Conservation (phyloP, 2,113 vertebrate genomes). For the Strigops habroptila region DNA sequence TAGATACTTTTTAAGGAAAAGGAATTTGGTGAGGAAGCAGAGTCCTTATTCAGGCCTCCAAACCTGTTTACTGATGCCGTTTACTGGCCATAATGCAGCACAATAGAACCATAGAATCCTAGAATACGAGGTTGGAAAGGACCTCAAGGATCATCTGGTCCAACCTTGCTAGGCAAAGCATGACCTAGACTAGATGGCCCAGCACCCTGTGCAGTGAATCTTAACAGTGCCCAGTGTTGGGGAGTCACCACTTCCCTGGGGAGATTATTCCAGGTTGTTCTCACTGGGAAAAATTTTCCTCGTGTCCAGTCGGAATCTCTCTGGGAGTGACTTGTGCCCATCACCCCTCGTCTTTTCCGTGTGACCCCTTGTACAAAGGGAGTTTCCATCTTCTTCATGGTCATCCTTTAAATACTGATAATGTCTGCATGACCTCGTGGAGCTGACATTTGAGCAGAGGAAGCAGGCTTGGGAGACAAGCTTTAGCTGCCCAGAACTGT, state of each 20-base stretch:
- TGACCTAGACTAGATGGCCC: neutral
- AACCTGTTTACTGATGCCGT: neutral
- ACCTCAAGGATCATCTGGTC: neutral
- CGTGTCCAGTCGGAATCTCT: neutral
- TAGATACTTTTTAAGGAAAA: neutral
- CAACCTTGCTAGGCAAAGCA: neutral
- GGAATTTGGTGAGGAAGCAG: neutral
- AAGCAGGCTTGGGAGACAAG: neutral
- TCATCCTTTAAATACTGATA: neutral
- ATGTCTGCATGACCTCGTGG: neutral
- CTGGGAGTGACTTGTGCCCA: neutral
- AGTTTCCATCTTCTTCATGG: neutral
- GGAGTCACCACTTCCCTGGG: neutral
- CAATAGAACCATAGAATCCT: neutral
- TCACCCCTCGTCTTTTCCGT: neutral
- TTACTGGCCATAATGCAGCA: neutral
- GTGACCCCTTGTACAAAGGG: neutral
- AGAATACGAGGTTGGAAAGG: neutral
- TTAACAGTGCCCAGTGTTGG: neutral
- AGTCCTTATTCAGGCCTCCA: neutral
- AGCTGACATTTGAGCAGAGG: neutral
- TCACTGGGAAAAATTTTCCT: neutral
- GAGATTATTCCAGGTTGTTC: neutral
- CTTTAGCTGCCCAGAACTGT: neutral
- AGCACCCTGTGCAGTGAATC: neutral